Base-by-base conservation (phyloP, 2,797 vertebrate species). In the Neomorphus geoffroyi region DNA sequence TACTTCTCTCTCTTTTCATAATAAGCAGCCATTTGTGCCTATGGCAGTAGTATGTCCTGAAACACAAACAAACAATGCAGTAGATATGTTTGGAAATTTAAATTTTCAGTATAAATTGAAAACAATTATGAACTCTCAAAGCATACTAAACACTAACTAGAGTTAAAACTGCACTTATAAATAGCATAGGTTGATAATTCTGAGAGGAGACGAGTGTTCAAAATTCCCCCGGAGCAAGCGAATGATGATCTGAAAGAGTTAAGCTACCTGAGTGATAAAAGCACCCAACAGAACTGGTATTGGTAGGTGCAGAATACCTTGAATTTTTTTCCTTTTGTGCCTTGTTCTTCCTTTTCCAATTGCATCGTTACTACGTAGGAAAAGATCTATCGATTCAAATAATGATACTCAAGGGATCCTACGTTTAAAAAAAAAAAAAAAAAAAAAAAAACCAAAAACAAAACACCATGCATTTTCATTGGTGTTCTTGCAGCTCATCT, bases 11-110 rank as follows among this genome's bases (percentile, higher is more conserved):
- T 65, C 39, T 46, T 87, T 41, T 65, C 66, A 56, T 27, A 70
- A 4, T 24, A 78, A 65, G 13, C 3, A 46, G 15, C n/a, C 0
- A 0, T 46, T 61, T 82, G 41, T 53, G 32, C 30, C 27, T 9
- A 4, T 12, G 10, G 26, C 57, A 45, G 48, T 17, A 64, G 8
- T 28, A 30, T 32, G 61, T 80, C 48, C 37, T 43, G 28, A 87
- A 71, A 46, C 7, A 50, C 0, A 8, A 87, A 35, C 51, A 82
- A 78, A 45, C 4, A 45, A 61, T 71, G 27, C 10, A 71, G 77
- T 2, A 82, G 14, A 37, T 33, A 39, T 8, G 5, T 33, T 23
- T 57, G 24, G 50, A 81, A 82, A 80, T 78, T 13, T 50, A 51
- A 60, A 67, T 74, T 5, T 60, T 11, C 26, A 58, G 43, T 17